Conservation (phyloP, 2,113 vertebrate genomes). For the Rhinolophus ferrumequinum region DNA sequence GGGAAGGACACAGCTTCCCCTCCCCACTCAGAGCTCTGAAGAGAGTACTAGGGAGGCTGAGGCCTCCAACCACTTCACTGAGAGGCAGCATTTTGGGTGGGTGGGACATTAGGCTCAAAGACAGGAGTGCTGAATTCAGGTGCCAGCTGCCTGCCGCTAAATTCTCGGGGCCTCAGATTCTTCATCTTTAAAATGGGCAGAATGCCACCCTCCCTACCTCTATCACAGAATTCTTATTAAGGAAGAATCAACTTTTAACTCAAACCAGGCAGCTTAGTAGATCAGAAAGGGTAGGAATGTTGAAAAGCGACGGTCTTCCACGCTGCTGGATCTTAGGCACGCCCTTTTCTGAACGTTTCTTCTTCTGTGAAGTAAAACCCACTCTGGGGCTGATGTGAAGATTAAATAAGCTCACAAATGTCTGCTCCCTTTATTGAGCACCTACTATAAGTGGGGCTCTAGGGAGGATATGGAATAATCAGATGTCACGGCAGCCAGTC, state of each 20-base stretch:
- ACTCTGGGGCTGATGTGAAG: background rate
- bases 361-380: background rate
- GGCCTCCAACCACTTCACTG: too few species aligned
- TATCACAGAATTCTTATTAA: background rate
- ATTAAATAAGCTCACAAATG: background rate
- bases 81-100: background rate
- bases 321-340: background rate
- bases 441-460: background rate
- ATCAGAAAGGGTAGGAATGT: background rate
- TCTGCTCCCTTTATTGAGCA: background rate
- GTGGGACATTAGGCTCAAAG: background rate
- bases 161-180: background rate
- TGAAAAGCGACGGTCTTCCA: background rate
- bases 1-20: background rate
- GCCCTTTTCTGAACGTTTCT: background rate
- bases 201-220: background rate
- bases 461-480: background rate
- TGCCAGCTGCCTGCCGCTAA: background rate
- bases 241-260: background rate
- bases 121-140: background rate
- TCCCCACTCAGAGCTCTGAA: background rate
- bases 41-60: too few species aligned
- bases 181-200: background rate
- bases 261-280: background rate
- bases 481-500: background rate